Evolutionary conservation across 30 jellyfish, hydroid and myxozoan genomes (phyloP), one percentile per base, ranked within the genome.

Genomic region (Aurelia sp.): DNA sequence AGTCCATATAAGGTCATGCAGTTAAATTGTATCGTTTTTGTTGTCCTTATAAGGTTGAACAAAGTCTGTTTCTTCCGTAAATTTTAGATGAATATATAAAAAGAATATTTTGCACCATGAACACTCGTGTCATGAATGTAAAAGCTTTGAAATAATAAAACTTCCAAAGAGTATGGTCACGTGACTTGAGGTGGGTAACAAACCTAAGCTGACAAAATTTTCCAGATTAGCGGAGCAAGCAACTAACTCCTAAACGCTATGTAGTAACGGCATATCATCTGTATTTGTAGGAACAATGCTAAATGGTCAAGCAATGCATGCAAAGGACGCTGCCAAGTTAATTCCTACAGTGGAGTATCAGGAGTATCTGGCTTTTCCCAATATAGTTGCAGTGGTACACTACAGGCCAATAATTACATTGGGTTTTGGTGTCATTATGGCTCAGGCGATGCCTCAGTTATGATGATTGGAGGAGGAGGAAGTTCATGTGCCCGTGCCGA

Each of bases 401-500:
- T 82, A 13, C 85, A 82, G 20, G 31, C 85, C 1, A 19, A 58
- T 13, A 52, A 53, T 7, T 10, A 67, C 50, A 38, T 38, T 38
- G 50, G 50, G 50, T 38, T 38, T 38, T 38, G 50, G 50, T 38
- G 50, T 38, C 12, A 67, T 82, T 75, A 75, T 48, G 17, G 64
- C 64, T 4, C 38, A 17, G 86, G 86, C 9, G 86, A 75, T 75
- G 86, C 76, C 5, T 10, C 86, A 1, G 86, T 75, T 5, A 75
- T 75, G 3, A 75, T 75, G 86, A 75, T 75, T 6, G 86, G 86
- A 20, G 86, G 86, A 55, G 86, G 86, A 19, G 86, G 86, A 18
- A 17, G 57, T 11, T 50, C 61, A 5, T 75, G 86, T 13, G 22
- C 15, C 58, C 22, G 86, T 51, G 86, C 86, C 8, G 86, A 75